Conservation (phyloP, 92 coral and sea anemone species). For the Anthopleura xanthogrammica region DNA sequence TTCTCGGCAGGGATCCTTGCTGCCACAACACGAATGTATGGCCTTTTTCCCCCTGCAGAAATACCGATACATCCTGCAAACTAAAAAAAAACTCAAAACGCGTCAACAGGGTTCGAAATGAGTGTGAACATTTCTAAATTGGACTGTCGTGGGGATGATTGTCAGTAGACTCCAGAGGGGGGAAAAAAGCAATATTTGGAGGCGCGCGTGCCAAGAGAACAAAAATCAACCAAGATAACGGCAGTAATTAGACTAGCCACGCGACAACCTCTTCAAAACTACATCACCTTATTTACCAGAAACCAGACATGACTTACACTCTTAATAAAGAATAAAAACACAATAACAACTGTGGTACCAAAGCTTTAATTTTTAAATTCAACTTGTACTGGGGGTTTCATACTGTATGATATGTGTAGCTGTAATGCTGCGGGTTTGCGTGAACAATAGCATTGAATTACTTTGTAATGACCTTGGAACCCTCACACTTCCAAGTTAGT, state of each 20-base stretch:
- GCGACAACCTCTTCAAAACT: conserved; percentile 23
- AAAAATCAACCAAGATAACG: conserved; percentile 2
- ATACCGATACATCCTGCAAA: conserved; percentile 12
- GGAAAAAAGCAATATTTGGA: conserved; percentile 5
- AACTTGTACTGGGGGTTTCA: neutral
- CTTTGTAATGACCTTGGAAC: neutral
- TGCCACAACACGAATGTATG: neutral
- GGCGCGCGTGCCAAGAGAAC: conserved; percentile 21
- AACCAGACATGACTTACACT: neutral
- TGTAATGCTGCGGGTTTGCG: neutral
- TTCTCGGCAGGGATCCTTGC: neutral
- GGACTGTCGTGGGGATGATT: neutral
- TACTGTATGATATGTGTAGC: neutral
- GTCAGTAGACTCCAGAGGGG: neutral
- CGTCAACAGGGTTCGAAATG: neutral
- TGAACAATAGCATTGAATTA: neutral
- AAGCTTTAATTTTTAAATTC: neutral
- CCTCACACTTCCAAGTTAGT: neutral
- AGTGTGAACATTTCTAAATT: neutral
- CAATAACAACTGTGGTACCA: neutral
- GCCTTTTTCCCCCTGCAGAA: neutral
- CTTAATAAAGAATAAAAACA: neutral
- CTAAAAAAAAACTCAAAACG: neutral
- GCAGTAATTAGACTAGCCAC: conserved; percentile 25
- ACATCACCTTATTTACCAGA: conserved; percentile 12